Evolutionary conservation across 2,797 vertebrate species (phyloP), one percentile per base, ranked within the genome.

Genomic region (Ara ararauna): DNA sequence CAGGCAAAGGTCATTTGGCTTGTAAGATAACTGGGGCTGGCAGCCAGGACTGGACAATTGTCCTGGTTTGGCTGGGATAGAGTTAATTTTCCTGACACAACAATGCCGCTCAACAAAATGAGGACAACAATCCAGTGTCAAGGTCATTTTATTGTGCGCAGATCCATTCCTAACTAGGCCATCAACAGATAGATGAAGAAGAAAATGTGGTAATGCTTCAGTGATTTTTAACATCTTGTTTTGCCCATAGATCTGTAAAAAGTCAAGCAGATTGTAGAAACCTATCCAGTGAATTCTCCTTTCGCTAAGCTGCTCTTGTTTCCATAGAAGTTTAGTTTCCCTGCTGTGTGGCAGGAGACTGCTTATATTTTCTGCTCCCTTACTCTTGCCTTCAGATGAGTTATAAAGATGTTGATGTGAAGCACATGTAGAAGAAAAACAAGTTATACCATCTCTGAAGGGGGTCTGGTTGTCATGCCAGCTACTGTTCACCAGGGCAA

Each of bases 291-390:
- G 85, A 90, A 93, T 61, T 95, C 72, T 93, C 32, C 24, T 84
- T 67, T 70, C 5, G 0, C 80, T 79, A 54, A 79, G 53, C 45
- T 94, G 68, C 27, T 89, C 74, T 78, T 51, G 87, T 96, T 96
- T 94, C 94, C 85, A 93, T 93, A 90, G 90, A 83, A 96, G 85
- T 93, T 89, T 61, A 0, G 2, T 82, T 85, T 94, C 81, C 74
- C 82, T 90, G 76, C 89, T 91, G 85, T 53, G 67, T 65, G 74
- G 60, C 82, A 94, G 56, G 64, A 93, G 48, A 40, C 19, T 95
- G 88, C 48, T 67, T 88, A 44, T 53, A 79, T 77, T 88, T 67
- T 82, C 83, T 89, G 44, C 68, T 93, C 32, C 45, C 45, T 90
- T 36, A 44, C 56, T 65, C 15, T 64, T 79, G 48, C 74, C 56